A percentile compares a stretch with the other conserved stretches of the same genome.
Conservation (phyloP, 2,797 vertebrate species). For the Cephalopachus bancanus region DNA sequence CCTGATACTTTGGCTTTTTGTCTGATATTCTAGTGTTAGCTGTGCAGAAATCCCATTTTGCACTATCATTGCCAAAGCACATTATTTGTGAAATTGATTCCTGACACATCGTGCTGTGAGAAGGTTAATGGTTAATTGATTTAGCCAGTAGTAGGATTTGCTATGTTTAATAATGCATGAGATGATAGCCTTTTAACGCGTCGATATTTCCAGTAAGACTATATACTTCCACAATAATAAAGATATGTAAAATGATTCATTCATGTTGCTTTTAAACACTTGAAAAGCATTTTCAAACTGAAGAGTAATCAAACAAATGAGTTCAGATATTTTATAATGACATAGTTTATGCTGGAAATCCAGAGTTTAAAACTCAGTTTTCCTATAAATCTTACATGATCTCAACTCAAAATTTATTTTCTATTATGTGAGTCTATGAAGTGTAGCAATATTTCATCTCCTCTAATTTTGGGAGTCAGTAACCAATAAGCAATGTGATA, state of each 20-base stretch:
- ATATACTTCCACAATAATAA: background rate
- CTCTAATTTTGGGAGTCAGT: background rate
- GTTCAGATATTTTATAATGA: background rate
- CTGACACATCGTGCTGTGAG: slow-evolving; percentile 16
- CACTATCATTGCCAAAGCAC: background rate
- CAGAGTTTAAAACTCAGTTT: slow-evolving; percentile 3
- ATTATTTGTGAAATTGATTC: slow-evolving; percentile 60
- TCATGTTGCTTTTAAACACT: slow-evolving; percentile 20
- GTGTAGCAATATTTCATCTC: background rate
- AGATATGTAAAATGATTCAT: background rate
- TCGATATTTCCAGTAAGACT: slow-evolving; percentile 47
- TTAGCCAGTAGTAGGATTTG: slow-evolving; percentile 1
- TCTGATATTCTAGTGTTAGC: background rate
- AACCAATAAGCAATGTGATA: background rate
- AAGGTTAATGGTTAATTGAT: slow-evolving; percentile 58
- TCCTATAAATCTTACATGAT: background rate
- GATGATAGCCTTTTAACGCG: slow-evolving; percentile 50
- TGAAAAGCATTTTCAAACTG: slow-evolving; percentile 21
- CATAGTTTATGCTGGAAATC: background rate
- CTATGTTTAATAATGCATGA: slow-evolving; percentile 54
- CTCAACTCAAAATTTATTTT: slow-evolving; percentile 40
- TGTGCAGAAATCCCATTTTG: background rate
- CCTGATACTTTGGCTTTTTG: background rate
- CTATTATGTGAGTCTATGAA: background rate
- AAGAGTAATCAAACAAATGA: slow-evolving; percentile 34